Evolutionary conservation across 2,113 vertebrate genomes (phyloP).

Genomic region (Oceanodroma tethys): DNA sequence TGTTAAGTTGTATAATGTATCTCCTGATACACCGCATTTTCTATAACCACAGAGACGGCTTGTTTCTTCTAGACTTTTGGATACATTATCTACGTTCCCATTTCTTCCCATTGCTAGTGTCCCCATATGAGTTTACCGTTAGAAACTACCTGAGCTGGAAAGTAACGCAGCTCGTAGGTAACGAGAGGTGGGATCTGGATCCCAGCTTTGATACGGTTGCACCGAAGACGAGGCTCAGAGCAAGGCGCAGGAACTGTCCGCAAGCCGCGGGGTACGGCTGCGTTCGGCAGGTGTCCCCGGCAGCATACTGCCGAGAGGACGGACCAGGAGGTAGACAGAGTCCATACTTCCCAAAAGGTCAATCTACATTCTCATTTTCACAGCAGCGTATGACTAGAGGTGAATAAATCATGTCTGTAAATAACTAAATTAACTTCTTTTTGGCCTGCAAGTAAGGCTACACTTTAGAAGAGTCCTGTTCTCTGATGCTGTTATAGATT

Average conservation of each 20-base stretch:
- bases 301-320: not conserved
- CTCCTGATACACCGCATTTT: not conserved
- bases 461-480: not conserved
- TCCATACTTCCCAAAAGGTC: not conserved
- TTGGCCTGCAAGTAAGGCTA: not conserved
- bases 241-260: not conserved
- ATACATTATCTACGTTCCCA: not conserved
- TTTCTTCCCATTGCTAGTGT: not conserved
- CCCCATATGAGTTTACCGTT: not conserved
- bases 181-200: not conserved
- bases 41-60: no score
- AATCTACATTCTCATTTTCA: accelerated
- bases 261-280: not conserved
- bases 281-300: accelerated
- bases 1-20: not conserved
- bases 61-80: not conserved
- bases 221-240: not conserved
- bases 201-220: not conserved
- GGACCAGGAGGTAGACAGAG: not conserved
- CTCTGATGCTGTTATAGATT: not conserved
- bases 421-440: not conserved
- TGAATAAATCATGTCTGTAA: not conserved
- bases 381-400: not conserved
- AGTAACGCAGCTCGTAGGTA: not conserved
- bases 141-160: not conserved